A percentile compares a stretch with the other conserved stretches of the same genome.
phyloP scores from a whole-genome alignment of 2,113 vertebrate genomes.

The Spilogale gracilis region DNA sequence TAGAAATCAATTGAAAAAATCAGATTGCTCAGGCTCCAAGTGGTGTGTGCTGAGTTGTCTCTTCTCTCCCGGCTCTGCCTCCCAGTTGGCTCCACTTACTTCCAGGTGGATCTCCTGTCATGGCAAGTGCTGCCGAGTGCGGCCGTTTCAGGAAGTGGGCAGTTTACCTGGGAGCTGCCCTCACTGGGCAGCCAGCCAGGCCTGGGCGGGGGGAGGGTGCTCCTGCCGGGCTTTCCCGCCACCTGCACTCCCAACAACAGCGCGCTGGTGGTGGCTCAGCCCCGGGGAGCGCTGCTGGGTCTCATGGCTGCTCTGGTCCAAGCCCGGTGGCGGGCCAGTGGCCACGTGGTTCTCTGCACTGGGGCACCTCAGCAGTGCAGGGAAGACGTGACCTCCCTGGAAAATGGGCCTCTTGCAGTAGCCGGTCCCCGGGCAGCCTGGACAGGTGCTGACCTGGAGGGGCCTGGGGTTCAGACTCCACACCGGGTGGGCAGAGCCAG shows the following conservation, averaged over 20 bases:
- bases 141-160: accelerated
- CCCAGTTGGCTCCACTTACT: neutral
- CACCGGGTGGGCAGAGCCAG: accelerated
- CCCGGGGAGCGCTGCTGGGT: accelerated
- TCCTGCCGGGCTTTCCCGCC: accelerated
- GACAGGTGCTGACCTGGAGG: neutral
- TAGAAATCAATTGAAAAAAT: neutral
- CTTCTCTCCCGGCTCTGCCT: neutral
- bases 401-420: accelerated
- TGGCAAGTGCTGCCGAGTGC: accelerated
- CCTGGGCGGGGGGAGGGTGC: neutral
- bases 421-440: accelerated
- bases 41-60: accelerated
- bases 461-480: neutral
- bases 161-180: neutral
- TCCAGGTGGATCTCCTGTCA: neutral
- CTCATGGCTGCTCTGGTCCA: neutral
- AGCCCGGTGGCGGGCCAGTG: neutral
- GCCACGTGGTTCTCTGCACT: accelerated
- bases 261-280: neutral
- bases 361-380: accelerated
- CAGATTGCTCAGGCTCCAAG: accelerated
- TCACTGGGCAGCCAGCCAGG: neutral
- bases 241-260: accelerated
- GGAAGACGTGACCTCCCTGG: accelerated